Base-by-base conservation (phyloP, 2,797 vertebrate species). In the Liparis tanakae region DNA sequence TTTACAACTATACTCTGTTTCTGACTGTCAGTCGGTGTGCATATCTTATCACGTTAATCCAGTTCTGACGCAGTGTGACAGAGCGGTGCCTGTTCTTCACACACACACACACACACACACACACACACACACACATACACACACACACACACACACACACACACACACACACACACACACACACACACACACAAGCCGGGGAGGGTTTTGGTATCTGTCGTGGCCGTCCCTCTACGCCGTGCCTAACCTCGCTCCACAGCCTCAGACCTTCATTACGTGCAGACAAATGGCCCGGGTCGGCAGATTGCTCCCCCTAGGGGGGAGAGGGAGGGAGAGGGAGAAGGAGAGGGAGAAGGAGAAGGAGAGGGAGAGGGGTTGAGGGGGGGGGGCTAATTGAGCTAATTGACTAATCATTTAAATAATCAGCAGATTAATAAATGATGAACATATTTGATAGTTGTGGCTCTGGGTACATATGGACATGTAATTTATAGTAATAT, bases 231-330 rank as follows among this genome's bases (percentile, higher is more conserved):
- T 83, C 77, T 87, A 78, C 66, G 50, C 76, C 78, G 74, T 80
- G 81, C 65, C 86, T 86, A 73, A 89, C 86, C 83, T 79, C 70
- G 41, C 75, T 80, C 77, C 67, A 51, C 79, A 86, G 87, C 79
- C 83, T 80, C 81, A 83, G 88, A 91, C 90, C 87, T 93, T 85
- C 85, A 92, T 91, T 92, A 90, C 87, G 77, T 81, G 73, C 84
- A 88, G 88, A 91, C 86, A 91, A 94, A 92, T 84, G 87, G 12
- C 72, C 78, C 70, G 55, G 41, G 74, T 67, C 60, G 69, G 70
- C 76, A 66, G 76, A 76, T 70, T 72, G 76, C 80, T 80, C 77
- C 82, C 82, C 62, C 25, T 4, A 76, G 86, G 73, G 81, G 61
- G 34, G 74, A 37, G 63, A 56, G 65, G 51, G 74, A 43, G 61